Conservation (phyloP, 1,140 invertebrate species). For the Atopsyche davidsoni region DNA sequence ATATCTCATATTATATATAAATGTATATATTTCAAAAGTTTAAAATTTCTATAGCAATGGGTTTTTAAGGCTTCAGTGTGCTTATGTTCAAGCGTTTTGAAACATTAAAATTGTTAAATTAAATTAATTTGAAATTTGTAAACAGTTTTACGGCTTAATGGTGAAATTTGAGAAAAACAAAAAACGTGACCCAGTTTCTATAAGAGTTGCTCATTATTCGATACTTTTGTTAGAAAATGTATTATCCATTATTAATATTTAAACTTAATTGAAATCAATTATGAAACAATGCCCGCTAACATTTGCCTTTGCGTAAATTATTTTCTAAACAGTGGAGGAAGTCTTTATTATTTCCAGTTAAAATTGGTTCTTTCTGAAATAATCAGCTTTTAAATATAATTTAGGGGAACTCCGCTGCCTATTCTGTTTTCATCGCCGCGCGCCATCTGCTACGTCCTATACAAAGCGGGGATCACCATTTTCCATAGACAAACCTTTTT, state of each 20-base stretch:
- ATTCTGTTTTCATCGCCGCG: too few relatives aligned
- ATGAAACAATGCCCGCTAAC: slow-evolving; percentile 19
- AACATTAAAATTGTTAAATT: too few relatives aligned
- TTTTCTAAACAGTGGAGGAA: slow-evolving; percentile 17
- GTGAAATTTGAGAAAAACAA: background rate
- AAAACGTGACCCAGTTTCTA: background rate
- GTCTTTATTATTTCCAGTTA: slow-evolving; percentile 14
- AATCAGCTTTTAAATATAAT: slow-evolving; percentile 25
- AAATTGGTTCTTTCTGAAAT: slow-evolving; percentile 10
- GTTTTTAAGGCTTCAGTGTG: too few relatives aligned
- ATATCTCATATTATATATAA: too few relatives aligned
- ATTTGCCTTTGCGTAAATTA: slow-evolving; percentile 13
- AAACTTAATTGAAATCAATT: slow-evolving; percentile 25
- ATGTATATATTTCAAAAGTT: too few relatives aligned
- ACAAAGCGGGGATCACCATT: slow-evolving; percentile 21
- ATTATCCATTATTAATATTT: slow-evolving; percentile 3
- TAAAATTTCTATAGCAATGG: too few relatives aligned
- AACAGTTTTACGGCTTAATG: background rate
- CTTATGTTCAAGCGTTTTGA: too few relatives aligned
- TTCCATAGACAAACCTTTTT: slow-evolving; percentile 24
- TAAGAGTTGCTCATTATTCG: background rate
- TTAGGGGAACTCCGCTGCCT: slow-evolving; percentile 13
- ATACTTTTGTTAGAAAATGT: slow-evolving; percentile 2
- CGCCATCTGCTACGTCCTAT: slow-evolving; percentile 25
- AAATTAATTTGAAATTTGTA: too few relatives aligned